Conservation (phyloP, 2,797 vertebrate genomes). For the Periophthalmus magnuspinnatus region DNA sequence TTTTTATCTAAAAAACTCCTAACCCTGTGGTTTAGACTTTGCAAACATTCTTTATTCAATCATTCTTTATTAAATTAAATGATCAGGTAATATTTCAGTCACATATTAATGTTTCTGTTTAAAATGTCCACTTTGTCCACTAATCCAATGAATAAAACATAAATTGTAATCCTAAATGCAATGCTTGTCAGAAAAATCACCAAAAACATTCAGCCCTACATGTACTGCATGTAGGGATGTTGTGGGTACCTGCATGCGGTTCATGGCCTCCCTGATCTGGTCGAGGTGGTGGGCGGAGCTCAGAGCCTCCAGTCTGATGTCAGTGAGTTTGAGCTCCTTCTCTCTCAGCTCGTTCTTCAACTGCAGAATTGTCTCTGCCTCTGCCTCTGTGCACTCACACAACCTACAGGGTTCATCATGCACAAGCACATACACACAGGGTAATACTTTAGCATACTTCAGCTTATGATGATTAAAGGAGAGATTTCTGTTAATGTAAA, state of each 20-base stretch:
- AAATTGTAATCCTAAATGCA: no score
- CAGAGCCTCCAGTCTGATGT: conserved; percentile 94
- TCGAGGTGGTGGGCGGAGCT: conserved; percentile 98
- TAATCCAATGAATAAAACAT: no score
- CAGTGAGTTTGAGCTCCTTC: conserved; percentile 98
- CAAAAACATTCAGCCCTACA: no score
- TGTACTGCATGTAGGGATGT: no score
- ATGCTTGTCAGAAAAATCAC: no score
- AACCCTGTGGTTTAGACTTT: no score
- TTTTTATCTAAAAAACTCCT: no score
- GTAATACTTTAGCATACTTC: conserved; percentile 41
- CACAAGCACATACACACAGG: conserved; percentile 14
- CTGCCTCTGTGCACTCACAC: conserved; percentile 90
- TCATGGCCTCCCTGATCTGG: conserved; percentile 97
- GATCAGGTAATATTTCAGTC: no score
- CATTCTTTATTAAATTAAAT: no score
- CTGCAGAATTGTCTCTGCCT: conserved; percentile 95
- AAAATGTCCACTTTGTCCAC: no score
- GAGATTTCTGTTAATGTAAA: neutral
- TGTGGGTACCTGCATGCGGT: conserved; percentile 91
- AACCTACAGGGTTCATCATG: conserved; percentile 75
- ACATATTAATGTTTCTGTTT: no score
- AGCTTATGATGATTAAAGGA: neutral
- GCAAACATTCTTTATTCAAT: no score
- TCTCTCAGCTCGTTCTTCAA: conserved; percentile 92